Conservation (phyloP, 2,888 invertebrate genomes). For the Sphecodes monilicornis region DNA sequence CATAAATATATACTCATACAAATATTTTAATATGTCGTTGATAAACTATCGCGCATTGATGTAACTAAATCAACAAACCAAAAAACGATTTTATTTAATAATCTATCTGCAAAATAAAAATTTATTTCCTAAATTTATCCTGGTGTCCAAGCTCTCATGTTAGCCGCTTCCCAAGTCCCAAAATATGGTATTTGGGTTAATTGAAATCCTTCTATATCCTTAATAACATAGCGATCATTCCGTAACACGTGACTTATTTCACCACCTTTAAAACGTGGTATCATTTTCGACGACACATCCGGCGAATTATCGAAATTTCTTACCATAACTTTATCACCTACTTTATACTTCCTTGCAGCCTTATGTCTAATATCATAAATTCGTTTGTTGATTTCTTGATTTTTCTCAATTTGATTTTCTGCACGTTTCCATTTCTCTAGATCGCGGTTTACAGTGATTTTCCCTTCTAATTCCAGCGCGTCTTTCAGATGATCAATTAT, state of each 20-base stretch:
- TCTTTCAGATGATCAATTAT: not conserved
- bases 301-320: conserved; percentile 34
- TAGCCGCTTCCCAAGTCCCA: conserved; percentile 53
- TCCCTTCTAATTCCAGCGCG: not conserved
- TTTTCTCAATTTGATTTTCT: conserved; percentile 49
- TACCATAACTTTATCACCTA: conserved; percentile 63
- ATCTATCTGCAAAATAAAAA: too few species aligned
- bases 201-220: conserved; percentile 58
- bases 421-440: conserved; percentile 49
- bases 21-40: too few species aligned
- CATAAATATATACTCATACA: too few species aligned
- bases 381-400: conserved; percentile 59
- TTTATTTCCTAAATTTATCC: not conserved
- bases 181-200: conserved; percentile 34
- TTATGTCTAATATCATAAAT: conserved; percentile 72
- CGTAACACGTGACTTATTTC: conserved; percentile 45
- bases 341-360: conserved; percentile 40
- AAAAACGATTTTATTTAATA: too few species aligned
- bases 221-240: conserved; percentile 58
- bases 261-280: conserved; percentile 66
- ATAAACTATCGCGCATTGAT: too few species aligned
- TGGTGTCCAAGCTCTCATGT: conserved; percentile 51
- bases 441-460: not conserved
- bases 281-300: not conserved
- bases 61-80: too few species aligned